Evolutionary conservation across 2,113 vertebrate genomes (phyloP).

Genomic region (Cyanocitta stelleri): DNA sequence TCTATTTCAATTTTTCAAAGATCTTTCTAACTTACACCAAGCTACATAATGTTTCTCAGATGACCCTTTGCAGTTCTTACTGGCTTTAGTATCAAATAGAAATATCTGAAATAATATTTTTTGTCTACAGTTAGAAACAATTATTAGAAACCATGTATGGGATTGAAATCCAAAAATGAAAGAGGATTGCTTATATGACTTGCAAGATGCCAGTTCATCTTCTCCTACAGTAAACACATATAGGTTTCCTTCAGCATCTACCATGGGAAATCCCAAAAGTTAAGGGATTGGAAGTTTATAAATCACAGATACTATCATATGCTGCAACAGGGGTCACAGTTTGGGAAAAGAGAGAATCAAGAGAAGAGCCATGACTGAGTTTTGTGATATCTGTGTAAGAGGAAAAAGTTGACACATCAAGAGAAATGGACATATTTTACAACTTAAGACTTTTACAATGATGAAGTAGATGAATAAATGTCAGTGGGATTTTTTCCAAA

Average conservation of each 20-base stretch:
- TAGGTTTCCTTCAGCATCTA: neutral
- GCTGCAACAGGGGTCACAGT: neutral
- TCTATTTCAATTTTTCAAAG: neutral
- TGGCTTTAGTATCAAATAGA: neutral
- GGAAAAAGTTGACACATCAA: neutral
- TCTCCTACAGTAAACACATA: neutral
- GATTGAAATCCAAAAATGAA: neutral
- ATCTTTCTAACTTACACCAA: neutral
- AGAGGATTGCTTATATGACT: neutral
- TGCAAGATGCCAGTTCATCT: neutral
- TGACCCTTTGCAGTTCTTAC: neutral
- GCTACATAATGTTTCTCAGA: neutral
- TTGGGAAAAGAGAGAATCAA: neutral
- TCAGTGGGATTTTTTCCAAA: neutral
- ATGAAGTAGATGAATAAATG: neutral
- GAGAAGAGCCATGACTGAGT: neutral
- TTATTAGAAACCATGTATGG: neutral
- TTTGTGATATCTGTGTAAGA: neutral
- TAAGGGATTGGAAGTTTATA: neutral
- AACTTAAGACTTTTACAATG: neutral
- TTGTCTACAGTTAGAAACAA: neutral
- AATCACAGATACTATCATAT: neutral
- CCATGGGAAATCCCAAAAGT: neutral
- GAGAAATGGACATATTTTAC: neutral
- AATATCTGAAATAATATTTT: neutral